Percentiles rank a stretch among this genome's conserved stretches.
phyloP scores from a whole-genome alignment of 2,888 invertebrate species.

The Phrixothrix hirtus region DNA sequence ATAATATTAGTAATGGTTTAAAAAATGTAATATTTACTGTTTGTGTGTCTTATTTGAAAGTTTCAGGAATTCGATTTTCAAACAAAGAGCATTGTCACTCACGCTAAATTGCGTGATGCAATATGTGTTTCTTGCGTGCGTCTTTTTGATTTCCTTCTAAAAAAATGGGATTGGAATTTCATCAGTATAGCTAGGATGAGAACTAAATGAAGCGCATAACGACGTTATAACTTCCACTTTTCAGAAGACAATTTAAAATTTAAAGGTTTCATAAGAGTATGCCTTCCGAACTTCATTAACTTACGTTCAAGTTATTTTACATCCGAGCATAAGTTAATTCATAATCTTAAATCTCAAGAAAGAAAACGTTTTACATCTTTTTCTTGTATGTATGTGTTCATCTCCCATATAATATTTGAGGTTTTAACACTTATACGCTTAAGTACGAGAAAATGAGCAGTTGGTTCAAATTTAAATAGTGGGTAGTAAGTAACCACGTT shows the following conservation, averaged over 20 bases:
- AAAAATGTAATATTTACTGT: too few relatives aligned
- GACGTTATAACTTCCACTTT: constrained; percentile 31
- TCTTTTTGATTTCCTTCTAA: constrained; percentile 29
- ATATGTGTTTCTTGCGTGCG: constrained; percentile 32
- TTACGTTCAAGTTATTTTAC: constrained; percentile 19
- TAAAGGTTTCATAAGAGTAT: constrained; percentile 20
- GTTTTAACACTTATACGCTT: not conserved
- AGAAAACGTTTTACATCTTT: too few relatives aligned
- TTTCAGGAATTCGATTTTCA: constrained; percentile 19
- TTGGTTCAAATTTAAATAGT: constrained; percentile 28
- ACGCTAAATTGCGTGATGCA: constrained; percentile 28
- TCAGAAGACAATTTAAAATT: constrained; percentile 27
- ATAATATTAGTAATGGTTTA: too few relatives aligned
- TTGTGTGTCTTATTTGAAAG: constrained; percentile 4
- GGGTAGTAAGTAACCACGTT: constrained; percentile 36
- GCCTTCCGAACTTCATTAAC: constrained; percentile 20
- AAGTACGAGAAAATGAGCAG: constrained; percentile 16
- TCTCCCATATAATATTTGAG: not conserved
- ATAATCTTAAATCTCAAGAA: constrained; percentile 2
- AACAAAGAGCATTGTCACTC: constrained; percentile 27
- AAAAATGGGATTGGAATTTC: constrained; percentile 34
- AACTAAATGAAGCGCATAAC: constrained; percentile 32
- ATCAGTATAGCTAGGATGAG: constrained; percentile 28
- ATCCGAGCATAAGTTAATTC: constrained; percentile 5
- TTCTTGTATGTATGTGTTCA: not conserved